phyloP scores from a whole-genome alignment of 2,113 vertebrate species.

The Argyrosomus japonicus region DNA sequence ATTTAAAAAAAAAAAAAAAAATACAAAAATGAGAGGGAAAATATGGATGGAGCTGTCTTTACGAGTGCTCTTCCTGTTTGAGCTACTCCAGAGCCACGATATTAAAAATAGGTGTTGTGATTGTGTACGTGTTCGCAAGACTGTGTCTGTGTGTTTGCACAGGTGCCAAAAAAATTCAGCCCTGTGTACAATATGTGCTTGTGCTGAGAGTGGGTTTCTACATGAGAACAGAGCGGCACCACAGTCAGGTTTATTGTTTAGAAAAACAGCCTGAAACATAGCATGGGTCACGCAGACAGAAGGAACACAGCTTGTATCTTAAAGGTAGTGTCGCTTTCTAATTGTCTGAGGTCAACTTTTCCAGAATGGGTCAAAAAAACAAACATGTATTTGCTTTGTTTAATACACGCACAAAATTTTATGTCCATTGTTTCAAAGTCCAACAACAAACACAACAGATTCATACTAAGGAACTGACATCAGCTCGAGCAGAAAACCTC shows the following conservation, averaged over 20 bases:
- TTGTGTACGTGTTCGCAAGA: slow-evolving; percentile 3
- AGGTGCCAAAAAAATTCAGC: slow-evolving; percentile 60
- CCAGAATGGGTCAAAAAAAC: slow-evolving; percentile 1
- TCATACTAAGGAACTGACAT: slow-evolving; percentile 59
- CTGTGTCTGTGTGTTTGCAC: slow-evolving; percentile 55
- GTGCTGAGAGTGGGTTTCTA: slow-evolving; percentile 46
- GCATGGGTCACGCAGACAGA: slow-evolving; percentile 20
- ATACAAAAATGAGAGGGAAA: slow-evolving; percentile 1
- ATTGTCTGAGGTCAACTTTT: neutral
- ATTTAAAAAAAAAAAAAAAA: neutral
- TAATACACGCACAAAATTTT: slow-evolving; percentile 30
- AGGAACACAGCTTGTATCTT: neutral
- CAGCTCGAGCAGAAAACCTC: slow-evolving; percentile 70
- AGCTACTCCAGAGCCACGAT: slow-evolving; percentile 33
- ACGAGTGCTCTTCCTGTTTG: slow-evolving; percentile 11
- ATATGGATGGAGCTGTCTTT: slow-evolving; percentile 14
- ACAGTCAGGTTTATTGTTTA: slow-evolving; percentile 44
- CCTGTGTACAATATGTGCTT: slow-evolving; percentile 60
- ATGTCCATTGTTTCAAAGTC: slow-evolving; percentile 39
- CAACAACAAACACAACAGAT: slow-evolving; percentile 55
- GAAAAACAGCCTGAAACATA: slow-evolving; percentile 40
- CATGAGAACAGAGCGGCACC: slow-evolving; percentile 56
- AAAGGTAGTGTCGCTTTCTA: slow-evolving; percentile 8
- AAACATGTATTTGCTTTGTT: slow-evolving; percentile 28
- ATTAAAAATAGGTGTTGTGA: slow-evolving; percentile 53